phyloP scores from a whole-genome alignment of 2,113 vertebrate species.

The Leiothrix lutea region DNA sequence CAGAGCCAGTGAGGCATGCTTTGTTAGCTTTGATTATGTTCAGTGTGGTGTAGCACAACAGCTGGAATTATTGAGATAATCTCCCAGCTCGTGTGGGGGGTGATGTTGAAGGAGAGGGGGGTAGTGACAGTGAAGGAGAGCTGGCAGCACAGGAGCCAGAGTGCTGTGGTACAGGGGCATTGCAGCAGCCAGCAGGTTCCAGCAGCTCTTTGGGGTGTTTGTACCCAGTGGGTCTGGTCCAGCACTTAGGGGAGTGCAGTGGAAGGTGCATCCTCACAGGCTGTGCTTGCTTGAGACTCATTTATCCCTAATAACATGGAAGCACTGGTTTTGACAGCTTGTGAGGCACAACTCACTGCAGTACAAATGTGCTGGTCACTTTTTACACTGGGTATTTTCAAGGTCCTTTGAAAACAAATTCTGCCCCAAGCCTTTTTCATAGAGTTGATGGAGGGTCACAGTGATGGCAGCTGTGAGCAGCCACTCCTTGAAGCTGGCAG shows the following conservation, averaged over 20 bases:
- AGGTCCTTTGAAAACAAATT: neutral
- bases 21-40: neutral
- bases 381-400: neutral
- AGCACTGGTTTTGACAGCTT: neutral
- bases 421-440: neutral
- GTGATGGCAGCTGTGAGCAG: neutral
- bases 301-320: fast-evolving
- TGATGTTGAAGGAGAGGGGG: neutral
- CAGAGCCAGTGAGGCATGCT: neutral
- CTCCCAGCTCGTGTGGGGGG: neutral
- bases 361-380: neutral
- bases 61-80: neutral
- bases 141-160: neutral
- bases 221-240: fast-evolving
- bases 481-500: neutral
- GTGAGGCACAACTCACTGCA: neutral
- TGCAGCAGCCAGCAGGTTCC: neutral
- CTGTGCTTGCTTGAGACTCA: neutral
- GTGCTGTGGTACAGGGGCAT: fast-evolving
- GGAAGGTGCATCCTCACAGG: neutral
- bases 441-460: neutral
- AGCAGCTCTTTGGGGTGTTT: neutral
- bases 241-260: neutral
- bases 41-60: neutral
- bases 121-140: neutral